Evolutionary conservation across 2,797 vertebrate genomes (phyloP), one percentile per base, ranked within the genome.

Genomic region (Mormyrops attenuatus): DNA sequence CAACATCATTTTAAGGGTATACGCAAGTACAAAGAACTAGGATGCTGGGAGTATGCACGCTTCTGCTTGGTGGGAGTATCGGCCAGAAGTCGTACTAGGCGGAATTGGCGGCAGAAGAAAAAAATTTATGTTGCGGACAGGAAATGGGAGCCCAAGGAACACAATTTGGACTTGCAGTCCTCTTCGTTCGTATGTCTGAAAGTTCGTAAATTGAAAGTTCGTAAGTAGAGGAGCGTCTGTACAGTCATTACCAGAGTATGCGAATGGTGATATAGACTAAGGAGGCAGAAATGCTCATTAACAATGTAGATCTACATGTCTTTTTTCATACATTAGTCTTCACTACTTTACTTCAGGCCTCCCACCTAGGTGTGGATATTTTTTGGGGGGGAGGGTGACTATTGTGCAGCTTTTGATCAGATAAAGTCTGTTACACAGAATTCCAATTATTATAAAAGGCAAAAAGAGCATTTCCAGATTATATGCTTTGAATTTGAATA

Each of bases 161-260:
- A n/a, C n/a, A n/a, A n/a, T n/a, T n/a, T n/a, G n/a, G n/a, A n/a
- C n/a, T n/a, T n/a, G n/a, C n/a, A n/a, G n/a, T n/a, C n/a, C n/a
- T n/a, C n/a, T n/a, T n/a, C n/a, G n/a, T n/a, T n/a, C n/a, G n/a
- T n/a, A n/a, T n/a, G n/a, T n/a, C n/a, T n/a, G n/a, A n/a, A n/a
- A n/a, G n/a, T n/a, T n/a, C n/a, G n/a, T n/a, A n/a, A n/a, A n/a
- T n/a, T n/a, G n/a, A n/a, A n/a, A n/a, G n/a, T n/a, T n/a, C n/a
- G n/a, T n/a, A n/a, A n/a, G n/a, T n/a, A n/a, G n/a, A n/a, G n/a
- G n/a, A n/a, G n/a, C n/a, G n/a, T n/a, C n/a, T n/a, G n/a, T n/a
- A n/a, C n/a, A n/a, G n/a, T 96, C 96, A 97, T 97, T 97, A 97
- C 96, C 96, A 97, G 96, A 96, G 96, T 97, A 97, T 97, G 97